Conservation (phyloP, 2,888 invertebrate genomes). For the Diabrotica balteata region DNA sequence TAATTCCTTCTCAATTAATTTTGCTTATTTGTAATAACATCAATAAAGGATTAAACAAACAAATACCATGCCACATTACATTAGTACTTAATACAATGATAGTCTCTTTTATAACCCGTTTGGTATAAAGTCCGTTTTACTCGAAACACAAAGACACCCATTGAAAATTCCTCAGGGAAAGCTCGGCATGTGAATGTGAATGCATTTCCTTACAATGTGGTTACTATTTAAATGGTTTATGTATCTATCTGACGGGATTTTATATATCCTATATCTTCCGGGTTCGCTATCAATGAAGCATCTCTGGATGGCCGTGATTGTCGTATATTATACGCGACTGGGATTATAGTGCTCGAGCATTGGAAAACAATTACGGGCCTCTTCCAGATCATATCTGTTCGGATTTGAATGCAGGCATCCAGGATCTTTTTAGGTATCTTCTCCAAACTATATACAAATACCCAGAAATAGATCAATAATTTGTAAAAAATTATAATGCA, state of each 20-base stretch:
- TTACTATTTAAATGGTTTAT: slow-evolving; percentile 38
- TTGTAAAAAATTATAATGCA: no score
- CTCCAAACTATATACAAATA: no score
- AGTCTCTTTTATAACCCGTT: no score
- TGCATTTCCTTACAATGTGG: slow-evolving; percentile 28
- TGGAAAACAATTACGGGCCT: neutral
- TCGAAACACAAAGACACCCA: slow-evolving; percentile 1
- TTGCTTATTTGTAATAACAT: no score
- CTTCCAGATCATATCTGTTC: neutral
- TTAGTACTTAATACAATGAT: no score
- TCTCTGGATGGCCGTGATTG: slow-evolving; percentile 28
- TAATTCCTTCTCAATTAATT: no score
- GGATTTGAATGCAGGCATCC: no score
- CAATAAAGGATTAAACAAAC: no score
- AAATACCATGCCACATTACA: no score
- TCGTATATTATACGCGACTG: slow-evolving; percentile 27
- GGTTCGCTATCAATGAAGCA: slow-evolving; percentile 33
- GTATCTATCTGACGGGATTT: slow-evolving; percentile 30
- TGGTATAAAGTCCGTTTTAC: neutral
- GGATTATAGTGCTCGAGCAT: neutral
- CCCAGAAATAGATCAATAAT: no score
- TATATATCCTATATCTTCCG: slow-evolving; percentile 34
- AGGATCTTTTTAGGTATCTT: no score
- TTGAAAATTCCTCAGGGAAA: slow-evolving; percentile 7
- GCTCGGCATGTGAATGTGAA: slow-evolving; percentile 1